A percentile compares a stretch with the other conserved stretches of the same genome.
Conservation (phyloP, 2,797 vertebrate species). For the Perodicticus potto region DNA sequence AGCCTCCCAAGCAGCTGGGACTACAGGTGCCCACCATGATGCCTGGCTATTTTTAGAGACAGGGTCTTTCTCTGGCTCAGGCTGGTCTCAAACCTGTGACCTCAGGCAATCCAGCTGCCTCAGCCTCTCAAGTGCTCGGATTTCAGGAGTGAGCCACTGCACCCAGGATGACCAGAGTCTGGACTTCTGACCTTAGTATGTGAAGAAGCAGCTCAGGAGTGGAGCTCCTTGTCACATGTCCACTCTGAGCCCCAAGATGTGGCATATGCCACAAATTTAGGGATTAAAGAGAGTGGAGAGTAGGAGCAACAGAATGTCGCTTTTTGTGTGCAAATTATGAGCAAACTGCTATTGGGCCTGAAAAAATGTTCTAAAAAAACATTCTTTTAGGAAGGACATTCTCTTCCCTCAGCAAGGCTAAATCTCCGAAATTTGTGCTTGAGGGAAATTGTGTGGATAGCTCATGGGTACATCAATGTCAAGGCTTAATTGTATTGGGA, state of each 20-base stretch:
- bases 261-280: neutral
- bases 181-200: neutral
- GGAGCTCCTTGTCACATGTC: neutral
- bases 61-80: too few relatives aligned
- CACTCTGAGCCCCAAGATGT: neutral
- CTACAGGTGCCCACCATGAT: too few relatives aligned
- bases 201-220: neutral
- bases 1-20: too few relatives aligned
- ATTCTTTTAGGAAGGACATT: neutral
- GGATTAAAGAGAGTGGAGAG: neutral
- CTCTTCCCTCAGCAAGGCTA: conserved; percentile 1
- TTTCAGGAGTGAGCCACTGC: too few relatives aligned
- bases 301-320: neutral
- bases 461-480: neutral
- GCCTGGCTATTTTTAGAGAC: too few relatives aligned
- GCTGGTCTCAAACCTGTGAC: too few relatives aligned
- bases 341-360: neutral
- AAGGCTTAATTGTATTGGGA: neutral
- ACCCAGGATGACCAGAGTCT: neutral
- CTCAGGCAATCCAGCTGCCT: too few relatives aligned
- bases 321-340: neutral
- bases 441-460: conserved; percentile 3
- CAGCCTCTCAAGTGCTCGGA: too few relatives aligned
- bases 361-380: conserved; percentile 1
- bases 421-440: conserved; percentile 45